phyloP scores from a whole-genome alignment of 2,888 invertebrate genomes.

The Scaptomyza parva region DNA sequence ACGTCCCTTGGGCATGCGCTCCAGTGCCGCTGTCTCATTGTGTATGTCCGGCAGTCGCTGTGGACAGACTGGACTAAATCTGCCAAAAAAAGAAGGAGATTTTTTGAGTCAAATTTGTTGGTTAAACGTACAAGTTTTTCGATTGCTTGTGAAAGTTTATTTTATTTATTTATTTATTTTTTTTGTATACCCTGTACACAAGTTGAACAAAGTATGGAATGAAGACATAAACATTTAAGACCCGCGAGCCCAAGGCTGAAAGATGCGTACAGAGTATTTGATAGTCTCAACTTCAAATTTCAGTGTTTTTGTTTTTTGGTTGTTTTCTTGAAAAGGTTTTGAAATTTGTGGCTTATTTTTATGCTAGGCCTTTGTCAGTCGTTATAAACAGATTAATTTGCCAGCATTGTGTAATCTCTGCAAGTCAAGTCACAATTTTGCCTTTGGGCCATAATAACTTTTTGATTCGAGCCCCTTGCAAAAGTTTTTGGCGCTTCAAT shows the following conservation, averaged over 20 bases:
- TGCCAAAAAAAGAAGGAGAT: constrained; percentile 70
- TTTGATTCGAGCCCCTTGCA: constrained; percentile 62
- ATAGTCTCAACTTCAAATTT: background rate
- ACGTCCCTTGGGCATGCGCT: constrained; percentile 94
- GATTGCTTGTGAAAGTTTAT: constrained; percentile 29
- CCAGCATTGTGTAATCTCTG: constrained; percentile 70
- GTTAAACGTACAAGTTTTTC: constrained; percentile 56
- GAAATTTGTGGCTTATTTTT: constrained; percentile 56
- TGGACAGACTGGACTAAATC: constrained; percentile 96
- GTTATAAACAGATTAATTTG: constrained; percentile 80
- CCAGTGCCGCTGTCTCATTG: constrained; percentile 93
- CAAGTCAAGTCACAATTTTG: constrained; percentile 38
- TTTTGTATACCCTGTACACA: background rate
- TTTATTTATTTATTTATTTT: too few relatives aligned
- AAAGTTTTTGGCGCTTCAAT: constrained; percentile 62
- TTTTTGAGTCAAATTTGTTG: constrained; percentile 34
- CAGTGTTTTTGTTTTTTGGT: background rate
- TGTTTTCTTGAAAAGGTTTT: constrained; percentile 49
- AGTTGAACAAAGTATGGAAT: background rate
- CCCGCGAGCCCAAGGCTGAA: background rate
- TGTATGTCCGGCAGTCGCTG: constrained; percentile 94
- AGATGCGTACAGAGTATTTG: background rate
- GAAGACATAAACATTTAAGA: background rate
- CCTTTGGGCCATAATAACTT: constrained; percentile 68
- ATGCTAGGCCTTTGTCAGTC: constrained; percentile 57